These are phyloP conservation scores for Cacoxenus indagator DNA, from an alignment of 2,888 invertebrate genomes.

Conservation along the genomic window DNA sequence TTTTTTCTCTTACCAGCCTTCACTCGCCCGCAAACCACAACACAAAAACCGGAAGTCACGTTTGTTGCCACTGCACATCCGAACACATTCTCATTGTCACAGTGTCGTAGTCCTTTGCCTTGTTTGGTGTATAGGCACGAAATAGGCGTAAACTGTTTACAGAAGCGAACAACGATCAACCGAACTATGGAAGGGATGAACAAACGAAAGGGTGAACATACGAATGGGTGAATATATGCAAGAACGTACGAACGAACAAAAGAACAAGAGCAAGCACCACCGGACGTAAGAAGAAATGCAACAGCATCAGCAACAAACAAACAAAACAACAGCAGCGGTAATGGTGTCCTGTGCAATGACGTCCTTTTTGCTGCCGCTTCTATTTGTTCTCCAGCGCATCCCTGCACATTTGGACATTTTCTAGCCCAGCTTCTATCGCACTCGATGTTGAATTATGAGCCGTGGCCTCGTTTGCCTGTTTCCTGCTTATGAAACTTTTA, in stretches of 20 bases:
- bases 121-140: neutral
- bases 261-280: too few relatives aligned
- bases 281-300: neutral
- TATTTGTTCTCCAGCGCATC: neutral
- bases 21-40: conserved; percentile 30
- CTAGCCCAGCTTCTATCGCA: neutral
- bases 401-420: neutral
- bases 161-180: neutral
- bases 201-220: too few relatives aligned
- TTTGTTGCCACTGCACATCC: conserved; percentile 42
- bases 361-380: neutral
- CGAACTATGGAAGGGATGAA: too few relatives aligned
- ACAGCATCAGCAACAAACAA: neutral
- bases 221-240: too few relatives aligned
- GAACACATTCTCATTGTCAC: conserved; percentile 1
- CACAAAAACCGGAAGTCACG: conserved; percentile 47
- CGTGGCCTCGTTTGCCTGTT: conserved; percentile 3
- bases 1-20: conserved; percentile 17
- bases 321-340: conserved; percentile 13
- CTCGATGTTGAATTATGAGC: conserved; percentile 34
- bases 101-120: neutral
- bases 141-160: conserved; percentile 22
- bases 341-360: neutral
- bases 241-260: too few relatives aligned
- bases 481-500: conserved; percentile 57